phyloP scores from a whole-genome alignment of 2,888 invertebrate species.

The Linyphia triangularis region DNA sequence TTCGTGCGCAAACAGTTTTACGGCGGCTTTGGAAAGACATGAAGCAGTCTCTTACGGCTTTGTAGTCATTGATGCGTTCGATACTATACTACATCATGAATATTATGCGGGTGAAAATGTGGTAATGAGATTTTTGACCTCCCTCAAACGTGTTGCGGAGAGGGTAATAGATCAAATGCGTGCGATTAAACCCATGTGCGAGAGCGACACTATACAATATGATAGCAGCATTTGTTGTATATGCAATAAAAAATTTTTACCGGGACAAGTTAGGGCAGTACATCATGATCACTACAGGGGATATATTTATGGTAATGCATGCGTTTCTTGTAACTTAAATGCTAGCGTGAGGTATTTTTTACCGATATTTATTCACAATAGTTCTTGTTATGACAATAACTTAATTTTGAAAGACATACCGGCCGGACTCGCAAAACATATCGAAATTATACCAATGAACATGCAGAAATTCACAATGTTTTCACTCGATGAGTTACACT shows the following conservation, averaged over 20 bases:
- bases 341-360: background rate
- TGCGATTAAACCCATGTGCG: background rate
- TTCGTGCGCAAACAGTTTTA: background rate
- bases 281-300: background rate
- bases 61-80: background rate
- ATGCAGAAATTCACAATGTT: slow-evolving; percentile 21
- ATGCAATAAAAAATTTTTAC: background rate
- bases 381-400: background rate
- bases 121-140: background rate
- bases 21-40: background rate
- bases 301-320: background rate
- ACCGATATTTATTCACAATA: background rate
- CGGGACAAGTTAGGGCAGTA: background rate
- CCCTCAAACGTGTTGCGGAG: background rate
- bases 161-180: background rate
- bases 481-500: slow-evolving; percentile 7
- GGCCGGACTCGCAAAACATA: too few species aligned
- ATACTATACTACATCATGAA: background rate
- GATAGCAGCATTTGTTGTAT: background rate
- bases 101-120: background rate
- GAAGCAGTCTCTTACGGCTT: background rate
- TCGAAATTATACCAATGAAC: slow-evolving; percentile 12
- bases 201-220: background rate
- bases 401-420: background rate
- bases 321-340: background rate